Base-by-base conservation (phyloP, 2,113 vertebrate species). In the Periophthalmodon schlosseri region DNA sequence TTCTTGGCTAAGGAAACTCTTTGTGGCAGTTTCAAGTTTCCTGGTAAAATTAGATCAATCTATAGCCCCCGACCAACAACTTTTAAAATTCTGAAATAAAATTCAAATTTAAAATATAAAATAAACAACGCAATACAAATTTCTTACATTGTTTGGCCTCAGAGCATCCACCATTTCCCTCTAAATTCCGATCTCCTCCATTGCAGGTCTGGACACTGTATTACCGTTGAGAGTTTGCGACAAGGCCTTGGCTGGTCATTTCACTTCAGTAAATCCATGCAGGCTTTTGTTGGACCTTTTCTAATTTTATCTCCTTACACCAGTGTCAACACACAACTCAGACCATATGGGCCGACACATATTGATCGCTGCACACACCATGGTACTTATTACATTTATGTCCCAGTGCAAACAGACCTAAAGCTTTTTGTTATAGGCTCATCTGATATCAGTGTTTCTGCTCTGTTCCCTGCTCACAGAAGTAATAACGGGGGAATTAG, bases 401-500 rank as follows among this genome's bases (percentile, higher is more conserved):
- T 75, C 74, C 80, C 18, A 67, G 21, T 68, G 69, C 72, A 89
- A 81, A 90, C 81, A 88, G 72, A 72, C 57, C 39, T 16, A 72
- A 73, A 46, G 39, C 47, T 73, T 75, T 33, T 80, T 6, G 56
- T 34, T 66, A n/a, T 73, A 34, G 36, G 44, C 34, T 67, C 68
- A 56, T 76, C 75, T 68, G n/a, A 77, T 82, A 84, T 64, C 61
- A 44, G 73, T 75, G 39, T n/a, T 58, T 76, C 71, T 58, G 15
- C 23, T 7, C 49, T 23, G 20, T 86, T 68, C 74, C 72, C 79
- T 49, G 75, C 72, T 72, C 78, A 71, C 63, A 56, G 36, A 85
- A 76, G 76, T 71, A 87, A 88, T 91, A 90, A 88, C 60, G 23
- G 34, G 68, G 70, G 79, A 79, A 82, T 87, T 81, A 82, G 65